Base-by-base conservation (phyloP, 2,888 invertebrate species). In the Eupithecia dodoneata region DNA sequence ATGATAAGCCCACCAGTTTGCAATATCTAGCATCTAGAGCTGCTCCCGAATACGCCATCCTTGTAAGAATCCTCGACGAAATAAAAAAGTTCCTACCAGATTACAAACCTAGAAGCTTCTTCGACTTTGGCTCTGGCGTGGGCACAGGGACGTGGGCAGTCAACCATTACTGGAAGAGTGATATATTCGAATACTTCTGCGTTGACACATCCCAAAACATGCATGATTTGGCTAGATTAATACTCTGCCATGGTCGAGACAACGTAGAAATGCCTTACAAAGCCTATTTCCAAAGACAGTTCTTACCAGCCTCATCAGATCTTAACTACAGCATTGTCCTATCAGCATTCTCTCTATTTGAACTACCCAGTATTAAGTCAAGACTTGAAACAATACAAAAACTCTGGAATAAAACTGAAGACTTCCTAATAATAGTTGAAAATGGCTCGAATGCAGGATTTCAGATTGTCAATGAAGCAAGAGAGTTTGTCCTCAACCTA, bases 81-180 rank as follows among this genome's bases (percentile, higher is more conserved):
- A 97, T 99, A 74, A 92, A 93, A 72, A 88, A 87, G 63, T 94
- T 96, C 74, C 95, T 97, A 87, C 94, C 95, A 0, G 89, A 96
- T 30, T 99, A 97, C 88, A 94, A 94, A 77, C 99, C 99, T 0
- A 93, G 96, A 77, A 96, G 96, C 78, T 96, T 98, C 82, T 97
- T 99, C 83, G 99, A 99, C 93, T 98, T 98, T 90, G 99, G 99
- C 0, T 98, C 99, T 6, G 99, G 99, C 0, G 93, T 98, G 5
- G 99, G 99, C 0, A 97, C 98, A 0, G 97, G 97, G 0, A 96
- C 97, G 74, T 99, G 99, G 99, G 99, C 98, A 0, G 96, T 97
- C 0, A 96, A 97, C 84, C 89, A 94, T 4, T 94, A 96, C 18
- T 99, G 98, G 98, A 93, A 95, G 10, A 92, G 96, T 0, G 90